Base-by-base conservation (phyloP, 1,140 invertebrate species). In the Acromyrmex echinatior region DNA sequence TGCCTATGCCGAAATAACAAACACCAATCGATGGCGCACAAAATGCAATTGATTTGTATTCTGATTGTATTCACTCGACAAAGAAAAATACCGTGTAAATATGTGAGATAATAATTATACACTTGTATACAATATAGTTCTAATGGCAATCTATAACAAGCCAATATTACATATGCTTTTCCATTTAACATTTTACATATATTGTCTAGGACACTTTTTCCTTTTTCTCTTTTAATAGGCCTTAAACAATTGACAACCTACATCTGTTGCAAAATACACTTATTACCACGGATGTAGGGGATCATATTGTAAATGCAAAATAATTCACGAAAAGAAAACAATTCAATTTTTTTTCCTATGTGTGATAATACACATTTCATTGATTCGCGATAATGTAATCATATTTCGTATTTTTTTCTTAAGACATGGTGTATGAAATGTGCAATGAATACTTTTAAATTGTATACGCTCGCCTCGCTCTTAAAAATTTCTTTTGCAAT, bases 211-310 rank as follows among this genome's bases (percentile, higher is more conserved):
- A 91, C 81, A 86, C 49, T 87, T 87, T 56, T 45, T 39, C 39
- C n/a, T 66, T n/a, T 66, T 68, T 68, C 9, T 45, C 31, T 21
- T 6, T 84, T 63, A 70, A 78, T 91, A 91, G 90, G 90, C 90
- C 90, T 89, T 89, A 31, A 76, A 88, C 87, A 91, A 91, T 91
- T 91, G 84, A 87, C 78, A 86, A 60, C 77, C 77, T 86, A 91
- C 79, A 63, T 63, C 71, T 79, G 49, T 88, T 81, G 62, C 28
- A 91, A 90, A 25, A 16, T 85, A 58, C 2, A 74, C 58, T 84
- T 53, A 39, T 51, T 84, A 82, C 49, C 45, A 60, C 74, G n/a
- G 85, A 28, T 73, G 85, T 58, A 84, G 70, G 70, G 39, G n/a
- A 82, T 73, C 77, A 90, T 82, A 80, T 78, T 89, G 51, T 39